Evolutionary conservation across 2,797 vertebrate genomes (phyloP).

Genomic region (Rhinella marina): DNA sequence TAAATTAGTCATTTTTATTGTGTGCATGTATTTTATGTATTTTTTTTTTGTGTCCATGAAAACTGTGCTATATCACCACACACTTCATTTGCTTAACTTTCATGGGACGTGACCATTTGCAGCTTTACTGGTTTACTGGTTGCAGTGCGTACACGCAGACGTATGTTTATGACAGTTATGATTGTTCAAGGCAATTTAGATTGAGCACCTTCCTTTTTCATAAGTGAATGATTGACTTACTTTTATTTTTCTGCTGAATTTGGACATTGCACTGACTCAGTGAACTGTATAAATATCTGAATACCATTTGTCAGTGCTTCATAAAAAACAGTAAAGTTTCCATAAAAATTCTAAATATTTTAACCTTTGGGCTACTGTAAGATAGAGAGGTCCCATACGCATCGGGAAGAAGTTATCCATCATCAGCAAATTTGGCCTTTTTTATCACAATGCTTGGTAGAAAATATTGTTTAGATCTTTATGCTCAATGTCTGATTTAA

Average conservation of each 20-base stretch:
- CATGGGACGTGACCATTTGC: slow-evolving; percentile 22
- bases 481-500: no score
- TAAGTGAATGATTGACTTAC: slow-evolving; percentile 21
- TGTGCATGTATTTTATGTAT: neutral
- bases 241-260: neutral
- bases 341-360: neutral
- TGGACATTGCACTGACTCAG: neutral
- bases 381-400: no score
- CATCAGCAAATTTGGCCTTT: no score
- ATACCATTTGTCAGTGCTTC: neutral
- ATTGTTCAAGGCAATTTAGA: neutral
- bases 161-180: neutral
- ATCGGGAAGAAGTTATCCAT: no score
- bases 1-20: neutral
- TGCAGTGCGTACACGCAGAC: neutral
- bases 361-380: neutral
- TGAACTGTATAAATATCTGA: neutral
- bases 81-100: neutral
- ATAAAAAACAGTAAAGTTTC: neutral
- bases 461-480: no score
- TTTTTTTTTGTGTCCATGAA: neutral
- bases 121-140: neutral
- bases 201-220: slow-evolving; percentile 8
- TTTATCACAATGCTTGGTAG: no score
- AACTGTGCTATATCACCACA: neutral